Conservation (phyloP, 2,113 vertebrate genomes). For the Ancistrus triradiatus region DNA sequence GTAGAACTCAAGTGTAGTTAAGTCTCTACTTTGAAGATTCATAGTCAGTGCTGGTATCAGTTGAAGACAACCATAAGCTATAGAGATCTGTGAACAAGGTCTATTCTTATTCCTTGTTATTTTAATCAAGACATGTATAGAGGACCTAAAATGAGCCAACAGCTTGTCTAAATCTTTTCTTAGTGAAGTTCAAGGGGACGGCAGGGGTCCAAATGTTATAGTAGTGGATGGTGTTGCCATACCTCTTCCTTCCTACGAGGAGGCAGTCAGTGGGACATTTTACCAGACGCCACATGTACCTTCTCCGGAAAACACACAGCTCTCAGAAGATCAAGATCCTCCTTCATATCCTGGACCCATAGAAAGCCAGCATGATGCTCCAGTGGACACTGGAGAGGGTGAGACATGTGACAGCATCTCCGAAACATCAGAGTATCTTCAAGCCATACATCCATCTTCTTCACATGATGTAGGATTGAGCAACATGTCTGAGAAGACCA, state of each 20-base stretch:
- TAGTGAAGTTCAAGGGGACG: slow-evolving; percentile 70
- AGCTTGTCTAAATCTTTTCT: too few relatives aligned
- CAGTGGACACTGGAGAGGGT: slow-evolving; percentile 55
- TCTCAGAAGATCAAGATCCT: slow-evolving; percentile 74
- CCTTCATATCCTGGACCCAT: slow-evolving; percentile 72
- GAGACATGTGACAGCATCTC: slow-evolving; percentile 64
- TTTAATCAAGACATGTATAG: too few relatives aligned
- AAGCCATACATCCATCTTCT: slow-evolving; percentile 63
- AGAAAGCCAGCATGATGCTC: slow-evolving; percentile 43
- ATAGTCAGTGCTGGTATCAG: too few relatives aligned
- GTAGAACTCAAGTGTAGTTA: too few relatives aligned
- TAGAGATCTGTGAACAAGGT: too few relatives aligned
- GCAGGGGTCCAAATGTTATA: slow-evolving; percentile 73
- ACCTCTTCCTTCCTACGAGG: slow-evolving; percentile 81
- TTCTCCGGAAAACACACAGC: slow-evolving; percentile 59
- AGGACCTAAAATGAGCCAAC: too few relatives aligned
- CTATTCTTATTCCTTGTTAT: too few relatives aligned
- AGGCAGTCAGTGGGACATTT: slow-evolving; percentile 71
- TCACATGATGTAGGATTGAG: slow-evolving; percentile 44
- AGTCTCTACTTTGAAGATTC: too few relatives aligned
- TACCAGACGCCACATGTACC: slow-evolving; percentile 63
- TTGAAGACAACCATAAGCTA: too few relatives aligned
- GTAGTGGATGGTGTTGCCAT: slow-evolving; percentile 82
- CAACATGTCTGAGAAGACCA: slow-evolving; percentile 56
- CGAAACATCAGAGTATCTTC: slow-evolving; percentile 68